Evolutionary conservation across 1,140 invertebrate genomes (phyloP).

Genomic region (Nymphalis io): DNA sequence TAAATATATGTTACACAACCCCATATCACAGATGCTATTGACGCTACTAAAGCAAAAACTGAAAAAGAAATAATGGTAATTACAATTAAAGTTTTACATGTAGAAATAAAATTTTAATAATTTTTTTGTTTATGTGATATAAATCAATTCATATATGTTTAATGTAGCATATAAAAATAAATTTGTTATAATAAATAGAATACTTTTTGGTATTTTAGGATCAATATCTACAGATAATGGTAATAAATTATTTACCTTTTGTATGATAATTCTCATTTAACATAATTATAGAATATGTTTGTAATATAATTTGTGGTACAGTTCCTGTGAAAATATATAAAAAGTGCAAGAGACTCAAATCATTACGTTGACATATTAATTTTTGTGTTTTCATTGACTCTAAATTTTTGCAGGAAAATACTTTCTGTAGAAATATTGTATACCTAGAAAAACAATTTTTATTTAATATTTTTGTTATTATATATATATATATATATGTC

Average conservation of each 20-base stretch:
- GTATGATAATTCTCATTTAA: constrained; percentile 73
- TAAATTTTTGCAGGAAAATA: constrained; percentile 70
- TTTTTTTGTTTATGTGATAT: too few species aligned
- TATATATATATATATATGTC: background rate
- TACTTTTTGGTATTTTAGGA: too few species aligned
- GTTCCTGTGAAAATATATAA: constrained; percentile 74
- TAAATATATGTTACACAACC: constrained; percentile 73
- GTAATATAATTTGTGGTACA: constrained; percentile 73
- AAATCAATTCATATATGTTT: too few species aligned
- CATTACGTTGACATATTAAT: constrained; percentile 68
- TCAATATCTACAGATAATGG: too few species aligned
- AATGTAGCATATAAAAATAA: too few species aligned
- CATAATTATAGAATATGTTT: constrained; percentile 67
- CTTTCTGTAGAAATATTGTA: constrained; percentile 66
- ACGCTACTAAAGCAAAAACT: constrained; percentile 73
- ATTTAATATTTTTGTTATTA: background rate
- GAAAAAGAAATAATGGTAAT: constrained; percentile 43
- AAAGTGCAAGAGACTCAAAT: constrained; percentile 71
- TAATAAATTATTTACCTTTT: constrained; percentile 55
- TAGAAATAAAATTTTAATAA: too few species aligned
- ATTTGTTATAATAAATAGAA: too few species aligned
- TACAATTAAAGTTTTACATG: background rate
- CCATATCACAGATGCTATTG: constrained; percentile 72
- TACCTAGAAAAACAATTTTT: constrained; percentile 52
- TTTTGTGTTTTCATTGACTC: constrained; percentile 67